Evolutionary conservation across 2,888 invertebrate species (phyloP), one percentile per base, ranked within the genome.

Genomic region (Eugnorisma glareosa): DNA sequence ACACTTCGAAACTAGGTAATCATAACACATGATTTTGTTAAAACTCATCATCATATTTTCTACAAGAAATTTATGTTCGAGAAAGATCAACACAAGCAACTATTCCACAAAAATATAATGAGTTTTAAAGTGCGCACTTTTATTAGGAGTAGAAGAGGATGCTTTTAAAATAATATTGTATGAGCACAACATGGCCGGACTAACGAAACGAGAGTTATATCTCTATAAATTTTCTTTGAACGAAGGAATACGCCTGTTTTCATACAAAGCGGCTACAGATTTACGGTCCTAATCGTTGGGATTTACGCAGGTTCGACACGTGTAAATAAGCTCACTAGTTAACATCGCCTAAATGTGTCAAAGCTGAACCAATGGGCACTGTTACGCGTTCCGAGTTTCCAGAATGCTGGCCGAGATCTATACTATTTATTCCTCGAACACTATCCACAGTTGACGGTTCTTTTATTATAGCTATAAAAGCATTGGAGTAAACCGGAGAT

Each of bases 381-480:
- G 92, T 93, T 93, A 90, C 91, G 91, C 90, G 90, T 88, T 87
- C 89, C 89, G 89, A 90, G 90, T 91, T 93, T 92, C 91, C 91
- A 93, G 93, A 93, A 96, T 93, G 92, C 93, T 92, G 92, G 91
- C 92, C 94, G 93, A 93, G 93, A 87, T 92, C 91, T 92, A 90
- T 91, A 92, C 92, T 95, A 93, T 95, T 95, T 95, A 94, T 94
- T 95, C 94, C 91, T 81, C 89, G 93, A 92, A 93, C 91, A 91
- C 94, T 93, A 92, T 92, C 92, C 93, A 92, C 92, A 89, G 95
- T 95, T 94, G 96, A 96, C 96, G 94, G 95, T 94, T 94, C 93
- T 95, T 96, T 96, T 96, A 96, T 96, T 95, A 95, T 92, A 91
- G 95, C 94, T 94, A 94, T 96, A 96, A 96, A 95, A 92, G 86